A percentile compares a stretch with the other conserved stretches of the same genome.
phyloP scores from a whole-genome alignment of 2,888 invertebrate species.

The Drosophila maculinotata region DNA sequence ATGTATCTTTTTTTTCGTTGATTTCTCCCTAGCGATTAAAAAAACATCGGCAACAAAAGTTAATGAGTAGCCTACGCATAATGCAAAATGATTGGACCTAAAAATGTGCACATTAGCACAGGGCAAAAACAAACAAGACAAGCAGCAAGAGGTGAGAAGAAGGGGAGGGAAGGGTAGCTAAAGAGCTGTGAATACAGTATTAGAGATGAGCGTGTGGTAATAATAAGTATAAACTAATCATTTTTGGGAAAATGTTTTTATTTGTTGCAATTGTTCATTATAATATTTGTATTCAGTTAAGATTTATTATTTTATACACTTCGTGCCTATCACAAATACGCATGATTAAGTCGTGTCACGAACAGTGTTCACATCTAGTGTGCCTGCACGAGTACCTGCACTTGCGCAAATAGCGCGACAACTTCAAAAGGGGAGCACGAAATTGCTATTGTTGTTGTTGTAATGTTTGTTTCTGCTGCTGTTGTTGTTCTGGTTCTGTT shows the following conservation, averaged over 20 bases:
- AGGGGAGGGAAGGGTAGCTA: not conserved
- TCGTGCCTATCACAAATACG: not conserved
- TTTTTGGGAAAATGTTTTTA: too few species aligned
- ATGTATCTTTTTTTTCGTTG: constrained; percentile 2
- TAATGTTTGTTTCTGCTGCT: constrained; percentile 26
- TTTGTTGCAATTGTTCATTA: not conserved
- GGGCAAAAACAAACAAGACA: constrained; percentile 13
- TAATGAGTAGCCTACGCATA: constrained; percentile 52
- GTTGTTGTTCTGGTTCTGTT: constrained; percentile 22
- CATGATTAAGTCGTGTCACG: constrained; percentile 44
- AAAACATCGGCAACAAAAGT: constrained; percentile 16
- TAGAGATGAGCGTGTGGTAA: constrained; percentile 39
- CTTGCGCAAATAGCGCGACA: constrained; percentile 79
- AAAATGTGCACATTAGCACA: constrained; percentile 35
- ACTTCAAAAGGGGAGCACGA: constrained; percentile 78
- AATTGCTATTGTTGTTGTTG: constrained; percentile 34
- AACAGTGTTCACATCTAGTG: constrained; percentile 35
- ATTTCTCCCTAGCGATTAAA: constrained; percentile 8
- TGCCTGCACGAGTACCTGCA: constrained; percentile 72
- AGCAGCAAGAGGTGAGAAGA: constrained; percentile 7
- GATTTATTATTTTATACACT: not conserved
- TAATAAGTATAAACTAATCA: not conserved
- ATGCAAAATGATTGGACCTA: constrained; percentile 41
- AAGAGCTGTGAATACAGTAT: constrained; percentile 2
- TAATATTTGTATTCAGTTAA: not conserved